phyloP scores from a whole-genome alignment of 2,888 invertebrate species.

The Furcula furcula region DNA sequence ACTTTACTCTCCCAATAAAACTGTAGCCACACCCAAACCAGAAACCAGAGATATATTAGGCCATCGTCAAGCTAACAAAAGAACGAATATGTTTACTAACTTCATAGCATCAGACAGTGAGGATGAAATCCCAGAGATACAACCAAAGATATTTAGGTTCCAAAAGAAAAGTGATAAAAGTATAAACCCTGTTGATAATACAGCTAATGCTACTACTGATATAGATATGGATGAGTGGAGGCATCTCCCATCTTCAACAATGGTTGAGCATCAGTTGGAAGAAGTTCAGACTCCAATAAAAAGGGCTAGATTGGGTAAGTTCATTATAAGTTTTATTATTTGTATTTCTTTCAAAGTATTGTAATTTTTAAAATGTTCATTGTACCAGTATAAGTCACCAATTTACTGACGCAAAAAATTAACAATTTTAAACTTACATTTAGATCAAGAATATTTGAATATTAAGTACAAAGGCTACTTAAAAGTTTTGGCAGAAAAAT shows the following conservation, averaged over 20 bases:
- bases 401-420: no score
- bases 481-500: no score
- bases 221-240: conserved; percentile 69
- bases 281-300: conserved; percentile 44
- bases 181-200: conserved; percentile 11
- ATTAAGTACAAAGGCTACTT: no score
- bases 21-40: conserved; percentile 33
- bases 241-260: conserved; percentile 68
- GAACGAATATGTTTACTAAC: conserved; percentile 63
- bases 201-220: conserved; percentile 54
- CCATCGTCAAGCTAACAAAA: conserved; percentile 42
- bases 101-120: conserved; percentile 67
- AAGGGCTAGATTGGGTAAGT: conserved; percentile 43
- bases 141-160: conserved; percentile 55
- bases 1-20: conserved; percentile 55
- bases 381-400: no score
- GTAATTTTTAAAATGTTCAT: no score
- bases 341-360: no score
- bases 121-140: conserved; percentile 61
- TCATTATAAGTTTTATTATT: no score
- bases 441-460: no score
- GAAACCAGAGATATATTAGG: conserved; percentile 57
- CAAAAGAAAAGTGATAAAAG: conserved; percentile 36
- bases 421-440: no score
- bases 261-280: conserved; percentile 62